These are phyloP conservation scores for Macrotus californicus DNA, from an alignment of 2,113 vertebrate genomes.

Conservation along the genomic window DNA sequence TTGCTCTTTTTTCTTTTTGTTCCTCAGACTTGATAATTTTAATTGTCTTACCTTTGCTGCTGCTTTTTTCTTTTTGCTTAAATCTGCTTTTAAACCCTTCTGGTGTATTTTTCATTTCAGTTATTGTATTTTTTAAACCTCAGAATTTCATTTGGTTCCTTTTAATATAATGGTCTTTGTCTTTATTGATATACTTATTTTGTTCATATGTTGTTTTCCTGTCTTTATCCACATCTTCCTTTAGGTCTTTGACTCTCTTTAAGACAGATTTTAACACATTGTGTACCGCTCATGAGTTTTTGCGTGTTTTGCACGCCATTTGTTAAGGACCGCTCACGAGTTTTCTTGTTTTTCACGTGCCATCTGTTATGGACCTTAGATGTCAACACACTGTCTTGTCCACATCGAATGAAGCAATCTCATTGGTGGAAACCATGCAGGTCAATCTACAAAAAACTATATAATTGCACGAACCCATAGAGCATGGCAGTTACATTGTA, in stretches of 20 bases:
- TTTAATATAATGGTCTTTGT: background rate
- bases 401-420: too few species aligned
- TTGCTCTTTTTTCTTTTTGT: background rate
- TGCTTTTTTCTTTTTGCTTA: background rate
- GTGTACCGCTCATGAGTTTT: too few species aligned
- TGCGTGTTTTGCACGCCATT: too few species aligned
- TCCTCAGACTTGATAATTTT: too few species aligned
- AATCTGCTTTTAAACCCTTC: background rate
- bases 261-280: background rate
- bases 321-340: too few species aligned
- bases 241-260: background rate
- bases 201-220: background rate
- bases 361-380: too few species aligned
- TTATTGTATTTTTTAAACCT: background rate
- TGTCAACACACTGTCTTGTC: too few species aligned
- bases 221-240: background rate
- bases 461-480: too few species aligned
- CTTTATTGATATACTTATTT: background rate
- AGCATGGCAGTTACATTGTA: too few species aligned
- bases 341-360: too few species aligned
- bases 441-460: too few species aligned
- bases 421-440: too few species aligned
- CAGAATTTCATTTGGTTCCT: background rate
- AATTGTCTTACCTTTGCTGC: background rate
- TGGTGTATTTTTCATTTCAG: background rate